Evolutionary conservation across 2,113 vertebrate genomes (phyloP).

Genomic region (Cinclus mexicanus): DNA sequence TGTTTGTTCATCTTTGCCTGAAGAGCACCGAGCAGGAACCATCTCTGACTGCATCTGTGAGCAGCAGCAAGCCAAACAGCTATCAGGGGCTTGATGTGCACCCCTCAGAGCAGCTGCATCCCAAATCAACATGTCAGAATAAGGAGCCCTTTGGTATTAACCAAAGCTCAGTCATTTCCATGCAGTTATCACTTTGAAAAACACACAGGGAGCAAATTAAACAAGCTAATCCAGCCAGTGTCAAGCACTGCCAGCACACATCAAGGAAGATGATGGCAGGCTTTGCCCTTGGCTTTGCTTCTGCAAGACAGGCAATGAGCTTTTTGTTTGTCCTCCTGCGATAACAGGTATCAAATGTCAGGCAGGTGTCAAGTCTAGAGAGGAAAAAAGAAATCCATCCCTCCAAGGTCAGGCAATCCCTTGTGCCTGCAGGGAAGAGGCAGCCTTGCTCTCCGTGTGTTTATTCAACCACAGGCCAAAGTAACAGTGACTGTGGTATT

Average conservation of each 20-base stretch:
- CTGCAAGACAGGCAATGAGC: not conserved
- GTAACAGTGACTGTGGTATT: not conserved
- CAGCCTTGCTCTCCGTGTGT: not conserved
- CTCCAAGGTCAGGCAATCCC: not conserved
- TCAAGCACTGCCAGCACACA: not conserved
- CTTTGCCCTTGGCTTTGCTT: conserved; percentile 33
- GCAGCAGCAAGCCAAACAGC: not conserved
- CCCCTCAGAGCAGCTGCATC: not conserved
- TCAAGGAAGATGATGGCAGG: not conserved
- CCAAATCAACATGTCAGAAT: not conserved
- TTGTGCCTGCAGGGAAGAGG: not conserved
- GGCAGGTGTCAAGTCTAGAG: not conserved
- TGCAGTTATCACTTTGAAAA: not conserved
- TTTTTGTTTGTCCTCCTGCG: not conserved
- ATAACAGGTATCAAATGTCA: not conserved
- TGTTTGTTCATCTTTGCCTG: not conserved
- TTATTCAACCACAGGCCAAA: not conserved
- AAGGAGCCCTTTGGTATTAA: not conserved
- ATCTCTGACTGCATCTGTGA: not conserved
- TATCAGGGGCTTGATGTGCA: not conserved
- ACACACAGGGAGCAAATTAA: not conserved
- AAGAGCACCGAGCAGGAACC: not conserved
- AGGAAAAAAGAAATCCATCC: not conserved
- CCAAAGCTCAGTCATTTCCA: not conserved
- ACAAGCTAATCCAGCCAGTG: not conserved